Percentiles rank a stretch among this genome's conserved stretches.
phyloP scores from a whole-genome alignment of 2,888 invertebrate species.

The Limnephilus auricula region DNA sequence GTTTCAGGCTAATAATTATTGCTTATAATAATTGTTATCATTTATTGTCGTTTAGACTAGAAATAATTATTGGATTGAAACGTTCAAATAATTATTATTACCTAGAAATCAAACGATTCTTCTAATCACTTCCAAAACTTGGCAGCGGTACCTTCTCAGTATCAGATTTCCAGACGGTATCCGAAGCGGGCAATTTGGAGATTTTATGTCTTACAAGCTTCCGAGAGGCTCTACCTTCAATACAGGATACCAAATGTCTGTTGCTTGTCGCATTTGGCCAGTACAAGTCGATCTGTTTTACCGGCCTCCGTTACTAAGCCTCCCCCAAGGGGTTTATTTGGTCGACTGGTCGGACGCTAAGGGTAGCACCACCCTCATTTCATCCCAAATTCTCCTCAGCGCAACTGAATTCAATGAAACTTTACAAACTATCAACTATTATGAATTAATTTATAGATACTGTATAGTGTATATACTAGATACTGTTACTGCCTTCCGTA shows the following conservation, averaged over 20 bases:
- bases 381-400: not conserved
- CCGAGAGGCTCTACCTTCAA: conserved; percentile 13
- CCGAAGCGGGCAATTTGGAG: conserved; percentile 9
- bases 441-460: not conserved
- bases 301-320: conserved; percentile 40
- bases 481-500: not conserved
- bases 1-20: no score
- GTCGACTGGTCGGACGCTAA: conserved; percentile 8
- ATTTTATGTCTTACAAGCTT: not conserved
- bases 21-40: no score
- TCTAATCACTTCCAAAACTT: not conserved
- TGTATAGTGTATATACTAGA: no score
- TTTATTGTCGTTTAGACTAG: no score
- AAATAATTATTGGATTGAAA: no score
- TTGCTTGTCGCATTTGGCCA: conserved; percentile 55
- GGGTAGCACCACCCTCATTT: conserved; percentile 13
- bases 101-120: not conserved
- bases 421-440: not conserved
- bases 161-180: not conserved
- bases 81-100: no score
- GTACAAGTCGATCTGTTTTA: conserved; percentile 29
- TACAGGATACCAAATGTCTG: conserved; percentile 46
- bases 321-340: conserved; percentile 34
- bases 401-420: not conserved
- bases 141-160: not conserved